Base-by-base conservation (phyloP, 2,888 invertebrate species). In the Rhodophaea formosa region DNA sequence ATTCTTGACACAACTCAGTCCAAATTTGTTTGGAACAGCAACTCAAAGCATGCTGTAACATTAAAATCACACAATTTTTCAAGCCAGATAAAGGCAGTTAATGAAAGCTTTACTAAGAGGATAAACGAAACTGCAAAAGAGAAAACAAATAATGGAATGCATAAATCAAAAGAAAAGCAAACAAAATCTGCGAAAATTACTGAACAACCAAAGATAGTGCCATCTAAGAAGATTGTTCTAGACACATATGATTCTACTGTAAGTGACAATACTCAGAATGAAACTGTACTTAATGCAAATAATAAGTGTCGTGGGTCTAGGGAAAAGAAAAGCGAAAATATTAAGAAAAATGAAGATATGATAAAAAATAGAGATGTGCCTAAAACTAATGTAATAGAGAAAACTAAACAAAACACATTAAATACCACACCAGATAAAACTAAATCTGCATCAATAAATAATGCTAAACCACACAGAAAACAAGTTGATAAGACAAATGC, bases 181-280 rank as follows among this genome's bases (percentile, higher is more conserved):
- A 44, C 29, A 10, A 52, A 52, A 8, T 29, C 12, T 3, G 12
- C 1, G 8, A 53, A 53, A 53, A 8, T 23, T 0, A n/a, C n/a
- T 14, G 29, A 53, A 29, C n/a, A 14, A 43, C 10, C 29, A 12
- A 42, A 42, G 29, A 29, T 43, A 30, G 30, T 14, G 1, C 16
- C 12, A n/a, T 16, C 32, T 35, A 45, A 55, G 46, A 55, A 23
- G 1, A 45, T 44, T 17, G 45, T 55, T 46, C 32, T 55, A 45
- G 54, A 55, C 44, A 53, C 43, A 35, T 35, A 55, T 12, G 35
- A 55, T 16, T 45, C 51, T 16, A 17, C 45, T 17, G 16, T 55
- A 35, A 55, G 46, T 55, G 17, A 55, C 32, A 16, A 29, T 32
- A 44, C 53, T 30, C 44, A 54, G 6, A 30, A 54, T 32, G 43